These are phyloP conservation scores for Regulus satrapa DNA, from an alignment of 2,113 vertebrate genomes.

Conservation along the genomic window DNA sequence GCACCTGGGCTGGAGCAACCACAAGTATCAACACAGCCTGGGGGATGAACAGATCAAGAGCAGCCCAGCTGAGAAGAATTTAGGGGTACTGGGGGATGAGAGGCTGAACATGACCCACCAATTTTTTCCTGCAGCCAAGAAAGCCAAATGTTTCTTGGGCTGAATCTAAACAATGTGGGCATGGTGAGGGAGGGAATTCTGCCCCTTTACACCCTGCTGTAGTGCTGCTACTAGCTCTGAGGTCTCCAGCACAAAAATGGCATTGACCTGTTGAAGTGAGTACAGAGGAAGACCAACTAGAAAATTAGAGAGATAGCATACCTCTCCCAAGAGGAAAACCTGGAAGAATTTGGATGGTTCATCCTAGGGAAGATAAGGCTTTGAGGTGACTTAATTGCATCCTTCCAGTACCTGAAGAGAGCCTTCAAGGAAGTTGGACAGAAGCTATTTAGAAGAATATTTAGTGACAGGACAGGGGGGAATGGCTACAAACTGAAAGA, in stretches of 20 bases:
- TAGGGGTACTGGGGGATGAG: background rate
- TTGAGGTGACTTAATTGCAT: background rate
- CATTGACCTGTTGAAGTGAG: rapidly evolving
- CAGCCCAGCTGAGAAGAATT: background rate
- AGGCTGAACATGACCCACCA: background rate
- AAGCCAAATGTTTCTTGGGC: background rate
- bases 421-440: background rate
- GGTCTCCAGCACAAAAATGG: background rate
- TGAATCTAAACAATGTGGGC: background rate
- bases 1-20: rapidly evolving
- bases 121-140: background rate
- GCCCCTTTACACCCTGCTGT: rapidly evolving
- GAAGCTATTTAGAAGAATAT: background rate
- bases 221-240: background rate
- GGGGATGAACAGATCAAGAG: rapidly evolving
- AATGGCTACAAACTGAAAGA: background rate
- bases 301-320: too few relatives aligned
- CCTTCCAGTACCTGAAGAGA: background rate
- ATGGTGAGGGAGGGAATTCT: background rate
- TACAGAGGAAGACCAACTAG: background rate
- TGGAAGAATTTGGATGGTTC: background rate
- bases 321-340: background rate
- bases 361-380: background rate
- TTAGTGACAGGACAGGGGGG: background rate
- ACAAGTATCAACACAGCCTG: background rate